These are phyloP conservation scores for Aphodius granarius DNA, from an alignment of 2,888 invertebrate genomes.

Conservation along the genomic window DNA sequence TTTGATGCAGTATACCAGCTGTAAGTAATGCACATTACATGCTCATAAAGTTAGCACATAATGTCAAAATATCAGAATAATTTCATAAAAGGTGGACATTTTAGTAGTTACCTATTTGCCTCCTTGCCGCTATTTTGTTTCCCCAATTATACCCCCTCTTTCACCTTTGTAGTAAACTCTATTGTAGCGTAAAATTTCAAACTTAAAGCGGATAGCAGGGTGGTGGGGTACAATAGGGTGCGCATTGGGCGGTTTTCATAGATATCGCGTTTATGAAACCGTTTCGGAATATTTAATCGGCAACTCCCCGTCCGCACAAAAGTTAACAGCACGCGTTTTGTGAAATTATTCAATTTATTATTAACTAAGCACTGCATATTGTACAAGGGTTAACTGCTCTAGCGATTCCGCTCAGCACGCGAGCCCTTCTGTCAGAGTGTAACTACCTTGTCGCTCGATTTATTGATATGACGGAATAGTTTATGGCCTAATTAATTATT, in stretches of 20 bases:
- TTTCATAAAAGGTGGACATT: no score
- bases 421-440: slow-evolving; percentile 23
- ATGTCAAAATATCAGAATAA: no score
- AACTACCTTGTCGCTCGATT: slow-evolving; percentile 14
- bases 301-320: slow-evolving; percentile 25
- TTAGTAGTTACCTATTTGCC: no score
- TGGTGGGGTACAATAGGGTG: background rate
- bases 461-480: slow-evolving; percentile 18
- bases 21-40: no score
- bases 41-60: no score
- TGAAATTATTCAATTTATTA: slow-evolving; percentile 51
- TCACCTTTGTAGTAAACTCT: no score
- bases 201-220: background rate
- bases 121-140: no score
- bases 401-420: slow-evolving; percentile 22
- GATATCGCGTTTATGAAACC: background rate
- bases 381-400: slow-evolving; percentile 49
- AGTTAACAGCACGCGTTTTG: slow-evolving; percentile 42
- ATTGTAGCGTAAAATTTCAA: background rate
- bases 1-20: no score
- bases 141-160: no score
- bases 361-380: slow-evolving; percentile 50
- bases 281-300: background rate
- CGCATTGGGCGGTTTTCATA: background rate
- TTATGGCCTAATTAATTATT: slow-evolving; percentile 16